Base-by-base conservation (phyloP, 2,113 vertebrate species). In the Poicephalus gulielmi region DNA sequence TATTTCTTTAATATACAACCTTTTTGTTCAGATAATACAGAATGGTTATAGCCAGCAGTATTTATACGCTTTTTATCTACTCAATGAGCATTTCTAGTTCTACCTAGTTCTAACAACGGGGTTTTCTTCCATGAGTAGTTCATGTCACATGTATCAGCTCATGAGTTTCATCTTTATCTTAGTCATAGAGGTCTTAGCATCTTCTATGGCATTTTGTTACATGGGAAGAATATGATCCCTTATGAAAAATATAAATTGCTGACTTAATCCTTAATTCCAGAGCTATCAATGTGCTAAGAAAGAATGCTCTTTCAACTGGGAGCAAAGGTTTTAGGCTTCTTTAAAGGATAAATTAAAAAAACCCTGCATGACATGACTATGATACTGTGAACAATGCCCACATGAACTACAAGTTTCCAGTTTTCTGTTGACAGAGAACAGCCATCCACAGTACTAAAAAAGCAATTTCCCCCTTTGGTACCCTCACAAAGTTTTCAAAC, bases 401-500 rank as follows among this genome's bases (percentile, higher is more conserved):
- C n/a, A 93, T 10, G 89, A 55, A 69, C 27, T 68, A 77, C 39
- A 55, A 70, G 64, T 70, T 83, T 87, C 55, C 71, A 82, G 59
- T 64, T 89, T 69, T 87, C 60, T 68, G 73, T 70, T 96, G 91
- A 92, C 3, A 92, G 62, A 91, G 79, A 94, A 96, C 92, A 95
- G 90, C 94, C 79, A 87, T 95, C 66, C 81, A 22, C 84, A 64
- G 57, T 25, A 27, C 55, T 84, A 71, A 79, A 91, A 90, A 82
- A 74, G 33, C 67, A 59, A 68, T 80, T 95, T 93, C 83, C 84
- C 90, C 59, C 59, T 63, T 91, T 93, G 69, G 37, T 96, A 43
- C 75, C 80, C 83, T 97, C 75, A 89, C 33, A 49, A 89, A 88
- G 66, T 92, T 96, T 95, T 95, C 76, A 95, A 95, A 90, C 90